These are phyloP conservation scores for Muscicapa comitata DNA, from an alignment of 2,797 vertebrate species.

Conservation along the genomic window DNA sequence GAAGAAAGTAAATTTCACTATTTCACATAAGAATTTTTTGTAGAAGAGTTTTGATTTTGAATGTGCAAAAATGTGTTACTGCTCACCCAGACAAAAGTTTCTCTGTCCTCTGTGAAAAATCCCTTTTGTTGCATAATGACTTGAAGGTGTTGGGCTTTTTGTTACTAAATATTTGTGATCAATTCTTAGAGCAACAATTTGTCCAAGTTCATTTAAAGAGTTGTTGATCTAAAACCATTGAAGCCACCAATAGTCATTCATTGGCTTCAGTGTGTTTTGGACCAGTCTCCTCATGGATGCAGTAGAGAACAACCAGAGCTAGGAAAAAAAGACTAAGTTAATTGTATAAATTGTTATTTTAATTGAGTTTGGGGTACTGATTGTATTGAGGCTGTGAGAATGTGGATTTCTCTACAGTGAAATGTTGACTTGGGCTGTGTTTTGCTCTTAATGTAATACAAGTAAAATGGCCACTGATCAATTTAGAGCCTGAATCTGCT, in stretches of 20 bases:
- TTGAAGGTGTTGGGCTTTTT: background rate
- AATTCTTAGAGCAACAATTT: background rate
- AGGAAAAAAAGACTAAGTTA: background rate
- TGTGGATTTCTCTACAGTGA: background rate
- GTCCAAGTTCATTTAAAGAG: background rate
- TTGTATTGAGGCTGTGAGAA: background rate
- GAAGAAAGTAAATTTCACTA: background rate
- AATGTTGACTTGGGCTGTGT: background rate
- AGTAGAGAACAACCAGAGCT: background rate
- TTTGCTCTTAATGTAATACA: background rate
- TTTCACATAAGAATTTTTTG: background rate
- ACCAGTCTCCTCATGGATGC: background rate
- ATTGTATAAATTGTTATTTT: background rate
- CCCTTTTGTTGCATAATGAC: background rate
- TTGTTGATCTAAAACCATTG: background rate
- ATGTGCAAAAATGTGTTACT: background rate
- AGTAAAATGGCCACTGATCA: background rate
- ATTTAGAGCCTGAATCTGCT: background rate
- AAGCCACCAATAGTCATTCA: accelerated
- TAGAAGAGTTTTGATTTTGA: background rate
- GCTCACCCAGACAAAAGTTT: background rate
- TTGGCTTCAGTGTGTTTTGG: background rate
- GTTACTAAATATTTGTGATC: background rate
- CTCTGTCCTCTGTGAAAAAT: background rate
- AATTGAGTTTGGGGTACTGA: background rate